These are phyloP conservation scores for Lasioglossum leucozonium DNA, from an alignment of 2,888 invertebrate species.

Conservation along the genomic window DNA sequence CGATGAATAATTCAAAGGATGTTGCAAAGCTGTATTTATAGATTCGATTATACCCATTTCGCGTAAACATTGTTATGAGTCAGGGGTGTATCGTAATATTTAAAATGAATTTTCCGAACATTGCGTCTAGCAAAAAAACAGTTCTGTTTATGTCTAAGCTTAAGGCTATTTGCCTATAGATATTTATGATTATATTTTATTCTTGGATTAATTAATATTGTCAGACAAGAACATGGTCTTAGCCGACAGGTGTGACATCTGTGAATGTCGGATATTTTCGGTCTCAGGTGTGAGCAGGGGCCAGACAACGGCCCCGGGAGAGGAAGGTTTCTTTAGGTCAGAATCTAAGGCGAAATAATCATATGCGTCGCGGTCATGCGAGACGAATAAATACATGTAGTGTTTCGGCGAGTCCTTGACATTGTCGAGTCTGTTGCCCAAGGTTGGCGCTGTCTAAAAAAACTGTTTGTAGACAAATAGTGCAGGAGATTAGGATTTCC, in stretches of 20 bases:
- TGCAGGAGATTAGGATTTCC: neutral
- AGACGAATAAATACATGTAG: neutral
- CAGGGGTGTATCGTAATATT: neutral
- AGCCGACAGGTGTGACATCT: too few relatives aligned
- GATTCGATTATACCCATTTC: neutral
- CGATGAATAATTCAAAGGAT: neutral
- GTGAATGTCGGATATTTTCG: too few relatives aligned
- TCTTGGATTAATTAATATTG: too few relatives aligned
- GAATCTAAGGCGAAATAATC: constrained; percentile 48
- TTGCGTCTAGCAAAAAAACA: neutral
- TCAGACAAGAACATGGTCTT: too few relatives aligned
- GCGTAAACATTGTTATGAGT: neutral
- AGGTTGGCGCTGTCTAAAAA: neutral
- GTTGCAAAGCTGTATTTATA: neutral
- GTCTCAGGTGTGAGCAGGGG: too few relatives aligned
- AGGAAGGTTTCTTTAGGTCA: too few relatives aligned
- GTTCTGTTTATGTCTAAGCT: neutral
- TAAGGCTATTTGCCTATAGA: too few relatives aligned
- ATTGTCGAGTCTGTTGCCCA: neutral
- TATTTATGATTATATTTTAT: too few relatives aligned
- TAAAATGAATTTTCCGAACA: neutral
- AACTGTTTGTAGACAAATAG: neutral
- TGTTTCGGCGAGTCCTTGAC: neutral
- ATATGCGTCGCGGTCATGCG: constrained; percentile 52
- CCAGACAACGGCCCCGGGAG: too few relatives aligned